phyloP scores from a whole-genome alignment of 1,140 invertebrate species.

The Goniozus legneri region DNA sequence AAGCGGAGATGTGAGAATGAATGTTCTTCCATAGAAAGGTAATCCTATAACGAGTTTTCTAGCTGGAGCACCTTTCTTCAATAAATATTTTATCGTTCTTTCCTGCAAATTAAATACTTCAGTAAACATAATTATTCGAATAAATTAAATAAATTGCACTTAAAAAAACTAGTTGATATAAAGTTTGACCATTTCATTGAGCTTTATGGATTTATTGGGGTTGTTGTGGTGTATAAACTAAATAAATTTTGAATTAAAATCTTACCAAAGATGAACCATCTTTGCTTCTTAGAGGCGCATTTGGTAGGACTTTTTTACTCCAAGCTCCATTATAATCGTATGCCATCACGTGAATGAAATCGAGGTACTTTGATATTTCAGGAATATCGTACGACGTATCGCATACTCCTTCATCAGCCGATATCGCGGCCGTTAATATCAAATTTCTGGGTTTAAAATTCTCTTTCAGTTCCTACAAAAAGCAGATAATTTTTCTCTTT shows the following conservation, averaged over 20 bases:
- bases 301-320: constrained; percentile 72
- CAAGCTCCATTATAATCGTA: constrained; percentile 88
- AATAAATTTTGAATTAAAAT: no score
- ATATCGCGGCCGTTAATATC: constrained; percentile 74
- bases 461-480: constrained; percentile 59
- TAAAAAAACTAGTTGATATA: no score
- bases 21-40: constrained; percentile 80
- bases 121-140: no score
- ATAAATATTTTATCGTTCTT: constrained; percentile 73
- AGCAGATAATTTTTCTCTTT: constrained; percentile 6
- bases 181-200: no score
- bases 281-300: constrained; percentile 60
- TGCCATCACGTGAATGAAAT: constrained; percentile 84
- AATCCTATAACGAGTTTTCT: constrained; percentile 79
- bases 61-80: constrained; percentile 66
- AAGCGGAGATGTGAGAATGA: constrained; percentile 62
- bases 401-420: constrained; percentile 68
- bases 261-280: constrained; percentile 62
- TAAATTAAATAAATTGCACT: no score
- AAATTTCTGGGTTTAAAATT: constrained; percentile 60
- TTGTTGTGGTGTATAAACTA: no score
- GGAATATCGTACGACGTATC: constrained; percentile 73
- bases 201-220: no score
- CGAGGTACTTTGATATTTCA: constrained; percentile 68
- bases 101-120: constrained; percentile 57